phyloP scores from a whole-genome alignment of 2,113 vertebrate genomes.

The Trogon surrucura region DNA sequence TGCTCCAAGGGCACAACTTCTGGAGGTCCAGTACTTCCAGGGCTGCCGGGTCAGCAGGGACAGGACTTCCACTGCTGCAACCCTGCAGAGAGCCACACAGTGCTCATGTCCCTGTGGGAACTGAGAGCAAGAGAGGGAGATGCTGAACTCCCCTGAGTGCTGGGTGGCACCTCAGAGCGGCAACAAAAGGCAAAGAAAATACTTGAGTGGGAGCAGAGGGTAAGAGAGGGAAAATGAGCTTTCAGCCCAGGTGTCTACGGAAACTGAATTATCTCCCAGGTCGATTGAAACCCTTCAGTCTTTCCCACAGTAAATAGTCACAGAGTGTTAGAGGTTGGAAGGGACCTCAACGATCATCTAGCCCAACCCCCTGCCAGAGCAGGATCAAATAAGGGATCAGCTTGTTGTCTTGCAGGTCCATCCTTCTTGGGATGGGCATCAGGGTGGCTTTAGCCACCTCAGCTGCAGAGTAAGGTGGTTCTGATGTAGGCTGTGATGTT shows the following conservation, averaged over 20 bases:
- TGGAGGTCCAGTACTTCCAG: fast-evolving
- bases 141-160: background rate
- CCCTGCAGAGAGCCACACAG: fast-evolving
- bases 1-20: background rate
- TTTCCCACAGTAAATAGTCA: background rate
- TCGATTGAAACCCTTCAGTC: background rate
- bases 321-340: too few species aligned
- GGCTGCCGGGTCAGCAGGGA: background rate
- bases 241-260: background rate
- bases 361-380: too few species aligned
- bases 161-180: background rate
- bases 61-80: background rate
- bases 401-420: background rate
- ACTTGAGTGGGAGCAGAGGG: background rate
- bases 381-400: background rate
- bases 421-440: background rate
- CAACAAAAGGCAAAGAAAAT: background rate
- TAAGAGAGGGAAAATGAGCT: background rate
- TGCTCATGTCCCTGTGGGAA: fast-evolving
- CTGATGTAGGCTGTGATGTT: background rate
- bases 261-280: background rate
- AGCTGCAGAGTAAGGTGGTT: background rate
- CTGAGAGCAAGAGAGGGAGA: background rate
- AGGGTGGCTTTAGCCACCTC: background rate
- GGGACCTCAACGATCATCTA: too few species aligned